Evolutionary conservation across 2,797 vertebrate genomes (phyloP).

Genomic region (Paguma larvata): DNA sequence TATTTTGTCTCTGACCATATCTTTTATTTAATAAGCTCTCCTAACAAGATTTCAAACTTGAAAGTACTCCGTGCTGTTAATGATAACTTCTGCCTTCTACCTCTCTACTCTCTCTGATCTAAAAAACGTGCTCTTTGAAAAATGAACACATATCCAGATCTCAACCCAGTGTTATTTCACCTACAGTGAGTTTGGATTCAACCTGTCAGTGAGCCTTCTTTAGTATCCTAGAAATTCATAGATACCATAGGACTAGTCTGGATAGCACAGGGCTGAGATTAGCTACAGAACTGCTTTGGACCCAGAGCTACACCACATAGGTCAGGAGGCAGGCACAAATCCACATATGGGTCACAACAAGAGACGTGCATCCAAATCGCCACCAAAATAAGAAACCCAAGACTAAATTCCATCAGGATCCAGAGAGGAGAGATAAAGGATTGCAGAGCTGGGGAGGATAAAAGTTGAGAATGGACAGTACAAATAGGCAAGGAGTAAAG

Average conservation of each 20-base stretch:
- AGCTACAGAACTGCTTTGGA: neutral
- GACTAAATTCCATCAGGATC: neutral
- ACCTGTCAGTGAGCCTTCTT: neutral
- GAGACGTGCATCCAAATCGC: neutral
- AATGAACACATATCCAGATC: neutral
- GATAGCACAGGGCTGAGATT: neutral
- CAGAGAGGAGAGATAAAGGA: neutral
- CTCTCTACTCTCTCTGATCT: neutral
- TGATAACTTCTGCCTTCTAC: neutral
- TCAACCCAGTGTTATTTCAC: neutral
- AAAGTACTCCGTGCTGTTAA: neutral
- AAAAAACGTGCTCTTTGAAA: neutral
- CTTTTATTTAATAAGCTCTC: neutral
- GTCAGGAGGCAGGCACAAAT: neutral
- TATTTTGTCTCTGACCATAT: neutral
- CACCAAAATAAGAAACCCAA: constrained; percentile 9
- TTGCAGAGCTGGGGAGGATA: neutral
- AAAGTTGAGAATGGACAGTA: neutral
- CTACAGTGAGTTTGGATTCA: neutral
- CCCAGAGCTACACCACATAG: neutral
- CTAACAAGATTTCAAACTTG: neutral
- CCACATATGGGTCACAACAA: neutral
- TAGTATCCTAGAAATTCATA: neutral
- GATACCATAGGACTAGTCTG: neutral
- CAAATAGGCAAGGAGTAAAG: neutral